A percentile compares a stretch with the other conserved stretches of the same genome.
Conservation (phyloP, 2,113 vertebrate species). For the Athene cunicularia region DNA sequence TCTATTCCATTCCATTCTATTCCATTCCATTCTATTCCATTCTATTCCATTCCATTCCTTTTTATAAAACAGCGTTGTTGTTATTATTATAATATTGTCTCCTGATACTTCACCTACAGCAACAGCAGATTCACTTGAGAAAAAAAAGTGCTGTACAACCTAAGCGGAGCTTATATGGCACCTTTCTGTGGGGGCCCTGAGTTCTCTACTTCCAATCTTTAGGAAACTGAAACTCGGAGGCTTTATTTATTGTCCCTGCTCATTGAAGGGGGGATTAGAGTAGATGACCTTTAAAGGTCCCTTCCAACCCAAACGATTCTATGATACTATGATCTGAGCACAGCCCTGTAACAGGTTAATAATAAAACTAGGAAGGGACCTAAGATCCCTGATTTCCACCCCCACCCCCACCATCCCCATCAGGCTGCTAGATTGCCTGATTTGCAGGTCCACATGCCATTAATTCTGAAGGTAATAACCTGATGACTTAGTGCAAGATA, state of each 20-base stretch:
- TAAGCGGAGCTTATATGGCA: not conserved
- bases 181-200: not conserved
- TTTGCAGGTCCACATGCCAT: not conserved
- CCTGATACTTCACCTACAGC: not conserved
- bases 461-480: slow-evolving; percentile 28
- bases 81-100: not conserved
- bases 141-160: not conserved
- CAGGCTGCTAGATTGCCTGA: not conserved
- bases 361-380: not conserved
- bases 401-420: not conserved
- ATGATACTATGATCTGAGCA: not conserved
- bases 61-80: not conserved
- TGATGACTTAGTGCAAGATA: slow-evolving; percentile 29
- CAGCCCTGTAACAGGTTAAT: not conserved
- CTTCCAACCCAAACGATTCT: not conserved
- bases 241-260: not conserved
- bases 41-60: not conserved
- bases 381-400: not conserved
- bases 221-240: not conserved
- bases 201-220: not conserved
- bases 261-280: not conserved
- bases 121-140: not conserved
- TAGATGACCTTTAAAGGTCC: not conserved
- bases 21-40: not conserved
- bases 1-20: not conserved